A percentile compares a stretch with the other conserved stretches of the same genome.
phyloP scores from a whole-genome alignment of 2,113 vertebrate species.

The Cyprinodon brontotheroides region DNA sequence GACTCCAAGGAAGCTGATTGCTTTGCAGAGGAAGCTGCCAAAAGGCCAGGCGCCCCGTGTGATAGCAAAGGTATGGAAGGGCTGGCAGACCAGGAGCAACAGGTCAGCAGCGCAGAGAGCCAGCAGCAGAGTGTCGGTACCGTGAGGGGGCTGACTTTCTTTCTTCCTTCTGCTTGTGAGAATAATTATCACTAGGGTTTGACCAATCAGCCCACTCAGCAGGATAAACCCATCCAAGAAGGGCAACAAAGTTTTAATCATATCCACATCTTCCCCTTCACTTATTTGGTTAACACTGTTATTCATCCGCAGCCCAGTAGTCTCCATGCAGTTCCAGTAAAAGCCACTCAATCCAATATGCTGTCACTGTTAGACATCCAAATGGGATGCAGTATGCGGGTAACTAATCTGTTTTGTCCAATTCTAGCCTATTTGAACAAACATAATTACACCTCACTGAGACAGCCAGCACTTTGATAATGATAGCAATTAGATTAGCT shows the following conservation, averaged over 20 bases:
- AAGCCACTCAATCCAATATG: slow-evolving; percentile 26
- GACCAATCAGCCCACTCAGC: slow-evolving; percentile 74
- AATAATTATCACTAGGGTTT: slow-evolving; percentile 74
- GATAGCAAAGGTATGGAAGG: slow-evolving; percentile 80
- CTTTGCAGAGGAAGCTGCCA: slow-evolving; percentile 75
- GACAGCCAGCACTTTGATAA: slow-evolving; percentile 23
- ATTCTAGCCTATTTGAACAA: slow-evolving; percentile 31
- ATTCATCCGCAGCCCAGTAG: slow-evolving; percentile 44
- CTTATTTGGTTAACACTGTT: slow-evolving; percentile 8
- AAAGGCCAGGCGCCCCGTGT: slow-evolving; percentile 79
- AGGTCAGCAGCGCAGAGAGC: slow-evolving; percentile 76
- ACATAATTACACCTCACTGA: slow-evolving; percentile 26
- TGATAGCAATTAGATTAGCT: slow-evolving; percentile 37
- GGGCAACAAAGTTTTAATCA: slow-evolving; percentile 64
- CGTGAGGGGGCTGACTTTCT: slow-evolving; percentile 48
- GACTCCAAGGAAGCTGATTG: slow-evolving; percentile 78
- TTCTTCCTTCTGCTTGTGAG: slow-evolving; percentile 67
- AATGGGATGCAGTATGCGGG: slow-evolving; percentile 12
- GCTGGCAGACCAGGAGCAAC: slow-evolving; percentile 75
- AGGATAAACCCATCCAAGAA: slow-evolving; percentile 75
- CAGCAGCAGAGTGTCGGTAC: slow-evolving; percentile 79
- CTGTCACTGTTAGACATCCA: slow-evolving; percentile 25
- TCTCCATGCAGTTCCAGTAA: slow-evolving; percentile 33
- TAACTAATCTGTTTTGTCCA: slow-evolving; percentile 32
- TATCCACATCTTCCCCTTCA: neutral